Evolutionary conservation across 2,113 vertebrate species (phyloP).

Genomic region (Bucco capensis): DNA sequence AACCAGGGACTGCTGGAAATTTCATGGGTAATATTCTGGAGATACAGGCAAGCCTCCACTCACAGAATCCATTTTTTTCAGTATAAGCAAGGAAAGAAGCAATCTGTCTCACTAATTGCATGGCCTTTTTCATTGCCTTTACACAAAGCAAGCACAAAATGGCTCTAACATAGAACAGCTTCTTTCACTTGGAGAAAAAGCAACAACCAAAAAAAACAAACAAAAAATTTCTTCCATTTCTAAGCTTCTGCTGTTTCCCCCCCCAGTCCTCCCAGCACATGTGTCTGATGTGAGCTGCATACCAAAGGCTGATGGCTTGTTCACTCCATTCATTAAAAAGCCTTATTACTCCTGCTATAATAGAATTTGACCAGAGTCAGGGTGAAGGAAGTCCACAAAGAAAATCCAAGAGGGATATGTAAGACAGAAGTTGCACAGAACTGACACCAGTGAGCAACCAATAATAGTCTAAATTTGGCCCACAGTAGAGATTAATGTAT

Average conservation of each 20-base stretch:
- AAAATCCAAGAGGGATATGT: not conserved
- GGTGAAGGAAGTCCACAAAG: not conserved
- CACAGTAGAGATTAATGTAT: not conserved
- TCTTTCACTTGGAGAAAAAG: not conserved
- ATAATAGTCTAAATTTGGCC: not conserved
- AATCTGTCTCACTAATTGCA: not conserved
- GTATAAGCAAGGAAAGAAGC: not conserved
- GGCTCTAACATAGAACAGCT: not conserved
- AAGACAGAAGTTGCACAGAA: not conserved
- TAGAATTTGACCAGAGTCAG: not conserved
- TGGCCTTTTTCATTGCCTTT: not conserved
- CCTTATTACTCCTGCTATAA: not conserved
- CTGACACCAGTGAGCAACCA: not conserved
- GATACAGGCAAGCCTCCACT: not conserved
- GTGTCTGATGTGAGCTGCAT: not conserved
- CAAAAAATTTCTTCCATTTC: not conserved
- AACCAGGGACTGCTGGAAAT: not conserved
- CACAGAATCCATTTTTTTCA: not conserved
- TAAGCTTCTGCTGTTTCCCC: not conserved
- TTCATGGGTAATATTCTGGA: not conserved
- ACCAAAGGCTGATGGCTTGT: not conserved
- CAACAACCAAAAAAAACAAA: not conserved
- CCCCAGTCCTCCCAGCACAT: not conserved
- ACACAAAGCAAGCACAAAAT: not conserved
- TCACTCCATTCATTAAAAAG: not conserved